Percentiles rank a stretch among this genome's conserved stretches.
These are phyloP conservation scores for Tanypteryx hageni DNA, from an alignment of 2,888 invertebrate genomes.

Conservation along the genomic window DNA sequence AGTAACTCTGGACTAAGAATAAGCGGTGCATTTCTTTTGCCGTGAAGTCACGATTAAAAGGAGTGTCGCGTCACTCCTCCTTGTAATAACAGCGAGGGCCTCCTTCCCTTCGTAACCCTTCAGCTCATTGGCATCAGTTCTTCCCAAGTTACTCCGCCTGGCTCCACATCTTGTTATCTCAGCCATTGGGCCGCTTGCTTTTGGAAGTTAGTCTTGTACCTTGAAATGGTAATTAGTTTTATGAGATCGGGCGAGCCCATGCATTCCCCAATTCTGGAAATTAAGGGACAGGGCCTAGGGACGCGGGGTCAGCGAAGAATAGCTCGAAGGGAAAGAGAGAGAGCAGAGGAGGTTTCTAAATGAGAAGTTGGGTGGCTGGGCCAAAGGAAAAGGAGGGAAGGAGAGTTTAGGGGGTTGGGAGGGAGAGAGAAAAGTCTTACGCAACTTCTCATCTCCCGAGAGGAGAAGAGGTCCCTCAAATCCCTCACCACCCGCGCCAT, in stretches of 20 bases:
- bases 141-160: neutral
- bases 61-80: neutral
- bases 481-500: too few relatives aligned
- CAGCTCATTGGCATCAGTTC: neutral
- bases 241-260: conserved; percentile 24
- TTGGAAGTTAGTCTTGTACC: conserved; percentile 30
- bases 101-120: neutral
- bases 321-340: neutral
- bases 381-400: neutral
- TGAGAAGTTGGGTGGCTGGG: neutral
- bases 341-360: too few relatives aligned
- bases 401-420: neutral
- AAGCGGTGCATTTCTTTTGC: too few relatives aligned
- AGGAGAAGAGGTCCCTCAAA: neutral
- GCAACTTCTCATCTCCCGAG: conserved; percentile 23
- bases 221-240: conserved; percentile 32
- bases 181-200: conserved; percentile 27
- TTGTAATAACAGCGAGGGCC: neutral
- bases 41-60: neutral
- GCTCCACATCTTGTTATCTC: conserved; percentile 22
- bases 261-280: conserved; percentile 23
- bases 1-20: too few relatives aligned
- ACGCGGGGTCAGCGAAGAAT: conserved; percentile 1
- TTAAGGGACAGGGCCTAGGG: conserved; percentile 4
- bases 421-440: neutral